Percentiles rank a stretch among this genome's conserved stretches.
These are phyloP conservation scores for Diogma glabrata DNA, from an alignment of 2,888 invertebrate genomes.

Conservation along the genomic window DNA sequence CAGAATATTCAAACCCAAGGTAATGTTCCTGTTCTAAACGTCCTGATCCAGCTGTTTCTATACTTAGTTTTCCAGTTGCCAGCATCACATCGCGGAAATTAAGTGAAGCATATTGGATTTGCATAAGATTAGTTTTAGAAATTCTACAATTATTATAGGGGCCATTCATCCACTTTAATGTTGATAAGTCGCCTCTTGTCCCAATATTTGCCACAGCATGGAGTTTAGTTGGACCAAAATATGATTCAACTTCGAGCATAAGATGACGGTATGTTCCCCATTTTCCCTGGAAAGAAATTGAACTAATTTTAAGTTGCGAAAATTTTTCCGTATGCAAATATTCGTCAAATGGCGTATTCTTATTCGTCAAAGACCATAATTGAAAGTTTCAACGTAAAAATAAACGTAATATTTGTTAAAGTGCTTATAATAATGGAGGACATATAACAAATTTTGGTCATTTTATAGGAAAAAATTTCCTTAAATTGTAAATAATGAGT, in stretches of 20 bases:
- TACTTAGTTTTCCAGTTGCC: constrained; percentile 78
- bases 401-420: too few relatives aligned
- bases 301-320: neutral
- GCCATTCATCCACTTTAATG: constrained; percentile 72
- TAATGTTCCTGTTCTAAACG: constrained; percentile 53
- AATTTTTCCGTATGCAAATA: too few relatives aligned
- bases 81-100: constrained; percentile 95
- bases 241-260: constrained; percentile 41
- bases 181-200: constrained; percentile 75
- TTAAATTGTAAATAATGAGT: too few relatives aligned
- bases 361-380: too few relatives aligned
- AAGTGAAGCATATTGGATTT: constrained; percentile 63
- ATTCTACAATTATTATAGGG: constrained; percentile 42
- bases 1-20: constrained; percentile 57
- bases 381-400: too few relatives aligned
- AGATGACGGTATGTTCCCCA: constrained; percentile 81
- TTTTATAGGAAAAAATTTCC: too few relatives aligned
- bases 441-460: too few relatives aligned
- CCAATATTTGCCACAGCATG: constrained; percentile 69
- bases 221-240: constrained; percentile 36
- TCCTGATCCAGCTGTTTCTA: constrained; percentile 62
- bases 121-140: constrained; percentile 36
- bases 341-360: too few relatives aligned
- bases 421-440: too few relatives aligned
- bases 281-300: constrained; percentile 30